Evolutionary conservation across 2,113 vertebrate species (phyloP).

Genomic region (Gila orcuttii): DNA sequence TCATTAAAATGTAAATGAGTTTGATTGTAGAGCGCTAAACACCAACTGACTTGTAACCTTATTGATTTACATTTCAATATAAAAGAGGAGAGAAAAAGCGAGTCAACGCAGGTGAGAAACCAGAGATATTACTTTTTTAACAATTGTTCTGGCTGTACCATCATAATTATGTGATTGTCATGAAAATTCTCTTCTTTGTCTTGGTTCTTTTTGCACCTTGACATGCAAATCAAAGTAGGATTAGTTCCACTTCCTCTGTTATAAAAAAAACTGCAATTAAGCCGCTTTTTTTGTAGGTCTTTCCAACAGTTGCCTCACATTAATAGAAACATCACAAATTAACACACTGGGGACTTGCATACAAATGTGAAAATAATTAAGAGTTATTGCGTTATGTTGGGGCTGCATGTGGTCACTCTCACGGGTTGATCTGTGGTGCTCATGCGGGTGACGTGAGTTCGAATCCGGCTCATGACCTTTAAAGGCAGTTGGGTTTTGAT

Average conservation of each 20-base stretch:
- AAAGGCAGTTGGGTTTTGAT: background rate
- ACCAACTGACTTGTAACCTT: background rate
- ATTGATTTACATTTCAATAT: background rate
- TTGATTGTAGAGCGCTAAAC: constrained; percentile 17
- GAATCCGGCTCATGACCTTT: background rate
- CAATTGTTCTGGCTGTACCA: background rate
- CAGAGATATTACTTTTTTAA: background rate
- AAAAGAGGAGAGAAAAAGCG: background rate
- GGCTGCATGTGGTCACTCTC: too few relatives aligned
- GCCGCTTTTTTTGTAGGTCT: background rate
- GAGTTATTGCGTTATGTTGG: background rate
- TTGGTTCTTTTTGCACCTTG: background rate
- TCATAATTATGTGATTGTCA: background rate
- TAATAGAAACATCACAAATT: background rate
- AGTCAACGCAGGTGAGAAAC: background rate
- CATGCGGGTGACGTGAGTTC: background rate
- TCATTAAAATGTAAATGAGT: constrained; percentile 30
- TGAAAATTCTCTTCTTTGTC: background rate
- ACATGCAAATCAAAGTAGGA: constrained; percentile 4
- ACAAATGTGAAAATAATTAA: background rate
- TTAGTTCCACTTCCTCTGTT: background rate
- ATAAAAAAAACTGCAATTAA: background rate
- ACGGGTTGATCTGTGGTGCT: too few relatives aligned
- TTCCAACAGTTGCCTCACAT: background rate
- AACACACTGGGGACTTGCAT: background rate